phyloP scores from a whole-genome alignment of 2,797 vertebrate genomes.

The Gallinago stenura region DNA sequence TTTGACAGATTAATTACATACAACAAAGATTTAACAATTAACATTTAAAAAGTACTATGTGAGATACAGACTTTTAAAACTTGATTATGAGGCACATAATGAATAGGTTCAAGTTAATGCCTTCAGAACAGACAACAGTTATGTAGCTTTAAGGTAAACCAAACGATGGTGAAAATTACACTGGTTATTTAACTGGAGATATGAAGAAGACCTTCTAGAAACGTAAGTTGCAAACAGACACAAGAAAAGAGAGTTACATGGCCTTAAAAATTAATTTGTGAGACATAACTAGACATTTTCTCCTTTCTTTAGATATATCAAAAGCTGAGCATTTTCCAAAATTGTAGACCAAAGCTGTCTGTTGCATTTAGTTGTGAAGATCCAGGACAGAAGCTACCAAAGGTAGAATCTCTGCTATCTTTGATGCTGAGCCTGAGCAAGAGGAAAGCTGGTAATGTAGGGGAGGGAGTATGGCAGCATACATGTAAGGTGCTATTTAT shows the following conservation, averaged over 20 bases:
- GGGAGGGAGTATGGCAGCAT: background rate
- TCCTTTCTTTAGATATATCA: background rate
- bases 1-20: background rate
- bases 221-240: background rate
- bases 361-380: background rate
- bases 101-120: background rate
- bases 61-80: background rate
- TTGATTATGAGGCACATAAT: background rate
- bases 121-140: background rate
- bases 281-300: background rate
- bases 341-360: background rate
- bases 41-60: background rate
- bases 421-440: background rate
- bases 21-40: background rate
- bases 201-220: background rate
- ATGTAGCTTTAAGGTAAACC: background rate
- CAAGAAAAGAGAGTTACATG: background rate
- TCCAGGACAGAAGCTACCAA: background rate
- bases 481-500: slow-evolving; percentile 17
- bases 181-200: background rate
- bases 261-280: background rate
- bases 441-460: background rate
- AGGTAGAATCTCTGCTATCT: background rate
- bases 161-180: background rate
- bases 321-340: background rate